Evolutionary conservation across 1,140 invertebrate genomes (phyloP).

Genomic region (Lycorma delicatula): DNA sequence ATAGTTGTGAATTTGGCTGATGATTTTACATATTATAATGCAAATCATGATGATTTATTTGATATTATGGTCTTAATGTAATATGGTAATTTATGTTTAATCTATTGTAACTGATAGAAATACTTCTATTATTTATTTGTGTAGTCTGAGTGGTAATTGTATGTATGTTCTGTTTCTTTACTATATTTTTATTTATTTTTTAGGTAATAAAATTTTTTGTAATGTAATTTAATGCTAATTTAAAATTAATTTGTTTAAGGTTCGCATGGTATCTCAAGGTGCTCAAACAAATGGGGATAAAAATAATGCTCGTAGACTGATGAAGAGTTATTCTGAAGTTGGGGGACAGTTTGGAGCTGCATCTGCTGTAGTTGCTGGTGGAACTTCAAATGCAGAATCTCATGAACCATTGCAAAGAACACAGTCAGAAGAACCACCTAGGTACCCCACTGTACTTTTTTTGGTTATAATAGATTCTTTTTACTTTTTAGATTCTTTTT

Average conservation of each 20-base stretch:
- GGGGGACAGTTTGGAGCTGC: conserved; percentile 45
- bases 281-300: conserved; percentile 76
- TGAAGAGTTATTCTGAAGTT: conserved; percentile 77
- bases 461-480: no score
- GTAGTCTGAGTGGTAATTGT: no score
- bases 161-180: no score
- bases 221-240: conserved; percentile 9
- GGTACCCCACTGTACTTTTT: conserved; percentile 44
- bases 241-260: conserved; percentile 38
- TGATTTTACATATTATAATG: no score
- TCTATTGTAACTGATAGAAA: no score
- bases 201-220: no score
- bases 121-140: no score
- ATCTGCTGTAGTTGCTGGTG: conserved; percentile 30
- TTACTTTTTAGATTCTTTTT: not conserved
- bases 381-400: conserved; percentile 36
- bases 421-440: conserved; percentile 70
- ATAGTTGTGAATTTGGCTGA: no score
- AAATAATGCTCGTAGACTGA: conserved; percentile 57
- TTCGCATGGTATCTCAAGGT: conserved; percentile 80
- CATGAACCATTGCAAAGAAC: conserved; percentile 71
- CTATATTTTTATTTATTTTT: no score
- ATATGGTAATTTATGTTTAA: no score
- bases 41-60: no score
- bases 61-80: no score